A percentile compares a stretch with the other conserved stretches of the same genome.
Evolutionary conservation across 2,113 vertebrate species (phyloP).

Genomic region (Eretmochelys imbricata): DNA sequence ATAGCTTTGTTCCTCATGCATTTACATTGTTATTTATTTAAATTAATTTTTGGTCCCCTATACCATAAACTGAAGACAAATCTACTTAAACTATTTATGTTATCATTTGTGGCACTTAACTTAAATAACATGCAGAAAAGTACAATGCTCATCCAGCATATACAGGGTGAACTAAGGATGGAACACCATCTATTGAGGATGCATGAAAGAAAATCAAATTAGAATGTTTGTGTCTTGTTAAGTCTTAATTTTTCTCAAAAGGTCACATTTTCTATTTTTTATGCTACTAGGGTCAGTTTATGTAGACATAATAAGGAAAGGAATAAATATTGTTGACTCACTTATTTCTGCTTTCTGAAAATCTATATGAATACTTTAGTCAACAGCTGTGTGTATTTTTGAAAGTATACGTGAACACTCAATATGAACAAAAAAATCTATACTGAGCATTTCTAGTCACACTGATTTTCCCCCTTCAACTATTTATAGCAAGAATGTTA

Average conservation of each 20-base stretch:
- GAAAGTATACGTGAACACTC: neutral
- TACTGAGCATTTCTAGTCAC: slow-evolving; percentile 6
- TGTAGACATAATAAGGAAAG: neutral
- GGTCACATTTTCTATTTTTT: neutral
- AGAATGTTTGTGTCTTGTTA: neutral
- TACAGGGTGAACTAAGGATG: neutral
- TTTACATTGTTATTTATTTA: neutral
- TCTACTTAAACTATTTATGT: neutral
- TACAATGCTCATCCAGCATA: neutral
- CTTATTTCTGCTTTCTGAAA: neutral
- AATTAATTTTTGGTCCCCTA: neutral
- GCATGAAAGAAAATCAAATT: neutral
- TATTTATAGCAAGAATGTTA: slow-evolving; percentile 61
- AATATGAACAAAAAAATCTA: slow-evolving; percentile 23
- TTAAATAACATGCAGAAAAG: neutral
- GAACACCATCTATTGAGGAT: neutral
- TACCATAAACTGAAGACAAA: neutral
- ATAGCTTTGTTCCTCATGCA: neutral
- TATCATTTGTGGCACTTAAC: neutral
- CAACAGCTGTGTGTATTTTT: neutral
- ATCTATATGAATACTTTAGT: slow-evolving; percentile 14
- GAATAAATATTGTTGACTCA: neutral
- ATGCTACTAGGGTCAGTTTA: fast-evolving
- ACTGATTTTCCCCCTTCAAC: slow-evolving; percentile 24
- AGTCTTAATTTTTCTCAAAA: neutral